These are phyloP conservation scores for Bryconaethiops microstoma DNA, from an alignment of 2,797 vertebrate species.

Conservation along the genomic window DNA sequence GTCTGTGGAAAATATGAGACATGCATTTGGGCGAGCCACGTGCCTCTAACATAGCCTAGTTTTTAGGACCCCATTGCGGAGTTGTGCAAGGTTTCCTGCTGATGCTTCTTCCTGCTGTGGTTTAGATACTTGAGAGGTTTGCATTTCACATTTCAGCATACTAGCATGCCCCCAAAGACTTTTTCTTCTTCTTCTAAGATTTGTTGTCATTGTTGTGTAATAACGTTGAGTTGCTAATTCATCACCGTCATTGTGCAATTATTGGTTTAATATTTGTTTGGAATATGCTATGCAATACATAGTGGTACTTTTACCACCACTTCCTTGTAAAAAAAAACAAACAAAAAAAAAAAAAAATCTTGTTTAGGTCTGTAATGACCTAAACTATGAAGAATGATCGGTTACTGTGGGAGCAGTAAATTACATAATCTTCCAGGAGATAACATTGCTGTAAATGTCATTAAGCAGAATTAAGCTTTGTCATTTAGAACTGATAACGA, in stretches of 20 bases:
- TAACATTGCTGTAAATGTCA: conserved; percentile 8
- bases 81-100: conserved; percentile 12
- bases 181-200: background rate
- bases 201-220: background rate
- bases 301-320: background rate
- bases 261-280: background rate
- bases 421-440: conserved; percentile 4
- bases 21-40: background rate
- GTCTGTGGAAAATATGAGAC: conserved; percentile 47
- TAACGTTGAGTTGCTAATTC: background rate
- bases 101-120: background rate
- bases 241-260: background rate
- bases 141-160: too few relatives aligned
- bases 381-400: background rate
- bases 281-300: background rate
- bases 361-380: background rate
- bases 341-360: background rate
- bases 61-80: conserved; percentile 23
- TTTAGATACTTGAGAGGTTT: background rate
- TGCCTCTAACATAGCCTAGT: conserved; percentile 46
- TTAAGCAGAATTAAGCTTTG: background rate
- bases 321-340: background rate
- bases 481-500: conserved; percentile 13
- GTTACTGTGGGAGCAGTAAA: background rate
- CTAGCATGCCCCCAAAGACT: background rate